Evolutionary conservation across 2,888 invertebrate species (phyloP).

Genomic region (Phortica magna): DNA sequence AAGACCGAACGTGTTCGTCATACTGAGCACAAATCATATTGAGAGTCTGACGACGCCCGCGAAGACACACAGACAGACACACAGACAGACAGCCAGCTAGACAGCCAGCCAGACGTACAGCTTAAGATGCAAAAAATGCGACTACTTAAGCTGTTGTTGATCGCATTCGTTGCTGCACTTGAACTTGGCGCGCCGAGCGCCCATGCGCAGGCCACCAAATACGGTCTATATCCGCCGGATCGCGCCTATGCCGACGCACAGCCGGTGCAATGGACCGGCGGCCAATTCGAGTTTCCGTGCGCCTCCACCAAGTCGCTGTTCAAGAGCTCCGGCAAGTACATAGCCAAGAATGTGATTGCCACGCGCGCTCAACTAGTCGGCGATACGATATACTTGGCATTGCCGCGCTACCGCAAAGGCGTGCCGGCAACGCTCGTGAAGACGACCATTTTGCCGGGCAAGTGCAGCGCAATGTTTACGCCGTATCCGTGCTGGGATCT

Average conservation of each 20-base stretch:
- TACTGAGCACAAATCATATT: neutral
- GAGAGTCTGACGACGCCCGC: neutral
- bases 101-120: constrained; percentile 11
- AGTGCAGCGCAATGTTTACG: constrained; percentile 79
- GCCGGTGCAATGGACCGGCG: constrained; percentile 79
- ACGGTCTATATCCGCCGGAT: constrained; percentile 71
- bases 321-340: constrained; percentile 80
- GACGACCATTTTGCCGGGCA: constrained; percentile 78
- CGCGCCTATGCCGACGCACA: constrained; percentile 59
- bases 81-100: constrained; percentile 29
- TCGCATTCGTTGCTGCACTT: constrained; percentile 34
- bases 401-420: constrained; percentile 82
- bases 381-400: constrained; percentile 80
- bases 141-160: constrained; percentile 39
- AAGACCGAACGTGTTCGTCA: neutral
- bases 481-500: constrained; percentile 83
- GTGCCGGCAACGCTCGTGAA: constrained; percentile 84
- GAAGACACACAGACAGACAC: neutral
- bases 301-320: constrained; percentile 80
- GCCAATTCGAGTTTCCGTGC: constrained; percentile 79
- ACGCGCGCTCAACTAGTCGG: constrained; percentile 81
- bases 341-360: constrained; percentile 81
- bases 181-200: neutral
- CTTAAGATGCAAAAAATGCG: constrained; percentile 46
- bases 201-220: constrained; percentile 64